Percentiles rank a stretch among this genome's conserved stretches.
phyloP scores from a whole-genome alignment of 2,113 vertebrate species.

The Barnardius zonarius region DNA sequence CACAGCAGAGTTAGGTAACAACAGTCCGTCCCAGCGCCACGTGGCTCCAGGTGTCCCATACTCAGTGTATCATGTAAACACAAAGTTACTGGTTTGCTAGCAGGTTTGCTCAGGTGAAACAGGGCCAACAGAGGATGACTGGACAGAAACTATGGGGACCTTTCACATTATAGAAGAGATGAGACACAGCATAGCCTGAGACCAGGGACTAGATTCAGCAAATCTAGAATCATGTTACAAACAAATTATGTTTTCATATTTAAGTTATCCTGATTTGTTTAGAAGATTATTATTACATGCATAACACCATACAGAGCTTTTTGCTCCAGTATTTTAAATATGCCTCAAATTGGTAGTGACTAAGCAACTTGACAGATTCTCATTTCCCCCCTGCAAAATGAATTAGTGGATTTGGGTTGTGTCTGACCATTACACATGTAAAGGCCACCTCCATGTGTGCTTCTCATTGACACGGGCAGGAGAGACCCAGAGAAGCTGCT shows the following conservation, averaged over 20 bases:
- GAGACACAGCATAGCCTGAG: background rate
- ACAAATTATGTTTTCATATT: background rate
- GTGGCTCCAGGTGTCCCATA: background rate
- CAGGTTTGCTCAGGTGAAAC: background rate
- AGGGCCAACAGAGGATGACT: background rate
- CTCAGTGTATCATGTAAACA: background rate
- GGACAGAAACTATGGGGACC: background rate
- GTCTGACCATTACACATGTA: background rate
- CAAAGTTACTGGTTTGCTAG: slow-evolving; percentile 9
- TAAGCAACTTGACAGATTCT: background rate
- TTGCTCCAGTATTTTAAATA: background rate
- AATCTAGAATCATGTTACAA: background rate
- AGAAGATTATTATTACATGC: background rate
- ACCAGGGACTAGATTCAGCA: background rate
- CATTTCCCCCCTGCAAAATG: background rate
- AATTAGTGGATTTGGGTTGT: background rate
- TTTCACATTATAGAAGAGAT: background rate
- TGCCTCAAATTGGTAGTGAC: background rate
- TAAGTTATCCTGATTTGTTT: background rate
- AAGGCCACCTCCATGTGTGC: background rate
- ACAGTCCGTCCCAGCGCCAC: background rate
- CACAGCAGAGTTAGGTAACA: background rate
- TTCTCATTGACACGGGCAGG: background rate
- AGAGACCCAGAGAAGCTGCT: background rate
- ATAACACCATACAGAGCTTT: background rate